These are phyloP conservation scores for Calyptomena viridis DNA, from an alignment of 2,113 vertebrate species.

Conservation along the genomic window DNA sequence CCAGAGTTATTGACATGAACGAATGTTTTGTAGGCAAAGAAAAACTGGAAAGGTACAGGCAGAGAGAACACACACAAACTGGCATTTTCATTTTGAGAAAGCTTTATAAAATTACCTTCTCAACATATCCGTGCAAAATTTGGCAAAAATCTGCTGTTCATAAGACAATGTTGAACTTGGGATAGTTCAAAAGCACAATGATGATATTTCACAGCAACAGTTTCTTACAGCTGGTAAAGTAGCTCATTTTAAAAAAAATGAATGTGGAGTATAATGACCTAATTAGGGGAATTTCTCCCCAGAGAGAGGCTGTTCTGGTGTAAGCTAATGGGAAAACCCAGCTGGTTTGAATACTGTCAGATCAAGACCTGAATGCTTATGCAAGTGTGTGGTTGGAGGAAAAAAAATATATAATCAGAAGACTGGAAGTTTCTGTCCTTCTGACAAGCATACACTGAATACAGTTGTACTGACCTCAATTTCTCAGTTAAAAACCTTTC, in stretches of 20 bases:
- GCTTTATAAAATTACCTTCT: neutral
- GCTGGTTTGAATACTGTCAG: neutral
- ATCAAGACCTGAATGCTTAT: neutral
- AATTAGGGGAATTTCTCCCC: constrained; percentile 9
- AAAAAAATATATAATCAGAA: neutral
- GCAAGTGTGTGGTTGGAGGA: neutral
- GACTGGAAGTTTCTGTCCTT: neutral
- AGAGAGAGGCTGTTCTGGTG: neutral
- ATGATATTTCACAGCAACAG: neutral
- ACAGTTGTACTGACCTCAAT: neutral
- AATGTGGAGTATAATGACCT: neutral
- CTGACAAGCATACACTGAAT: neutral
- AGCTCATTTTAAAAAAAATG: neutral
- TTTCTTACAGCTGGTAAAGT: neutral
- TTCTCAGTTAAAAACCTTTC: neutral
- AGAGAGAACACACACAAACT: neutral
- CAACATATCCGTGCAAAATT: neutral
- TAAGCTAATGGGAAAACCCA: constrained; percentile 22
- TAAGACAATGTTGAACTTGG: neutral
- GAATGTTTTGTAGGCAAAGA: neutral
- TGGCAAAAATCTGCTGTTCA: neutral
- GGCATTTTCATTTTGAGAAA: neutral
- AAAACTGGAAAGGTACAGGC: neutral
- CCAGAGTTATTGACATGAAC: neutral
- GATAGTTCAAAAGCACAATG: neutral